These are phyloP conservation scores for Drepanosiphum platanoidis DNA, from an alignment of 2,888 invertebrate species.

Conservation along the genomic window DNA sequence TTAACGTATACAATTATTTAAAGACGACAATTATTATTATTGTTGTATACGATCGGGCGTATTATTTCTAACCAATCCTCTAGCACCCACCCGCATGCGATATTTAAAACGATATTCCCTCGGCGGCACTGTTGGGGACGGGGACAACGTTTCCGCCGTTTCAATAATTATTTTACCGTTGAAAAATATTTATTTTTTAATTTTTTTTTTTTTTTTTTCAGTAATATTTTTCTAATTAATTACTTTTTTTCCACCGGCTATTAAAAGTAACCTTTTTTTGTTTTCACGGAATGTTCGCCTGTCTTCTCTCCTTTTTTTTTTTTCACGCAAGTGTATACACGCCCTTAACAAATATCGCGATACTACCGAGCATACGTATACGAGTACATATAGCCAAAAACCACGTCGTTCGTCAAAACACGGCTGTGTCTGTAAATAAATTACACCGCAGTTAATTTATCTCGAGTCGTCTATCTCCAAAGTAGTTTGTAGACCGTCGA, in stretches of 20 bases:
- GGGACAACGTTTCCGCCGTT: conserved; percentile 1
- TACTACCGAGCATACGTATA: neutral
- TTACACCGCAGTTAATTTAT: conserved; percentile 40
- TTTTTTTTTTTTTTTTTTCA: no score
- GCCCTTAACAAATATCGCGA: conserved; percentile 24
- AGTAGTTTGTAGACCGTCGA: conserved; percentile 27
- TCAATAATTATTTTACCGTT: conserved; percentile 22
- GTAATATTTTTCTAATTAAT: conserved; percentile 37
- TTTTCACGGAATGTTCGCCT: conserved; percentile 5
- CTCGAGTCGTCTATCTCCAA: conserved; percentile 23
- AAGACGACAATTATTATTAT: no score
- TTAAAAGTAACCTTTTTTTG: conserved; percentile 26
- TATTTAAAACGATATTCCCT: neutral
- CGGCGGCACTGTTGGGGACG: neutral
- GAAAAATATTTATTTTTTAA: neutral
- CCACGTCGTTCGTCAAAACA: conserved; percentile 23
- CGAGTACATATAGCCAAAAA: conserved; percentile 18
- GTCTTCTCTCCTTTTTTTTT: neutral
- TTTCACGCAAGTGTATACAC: neutral
- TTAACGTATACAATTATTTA: no score
- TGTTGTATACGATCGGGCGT: no score
- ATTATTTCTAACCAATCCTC: neutral
- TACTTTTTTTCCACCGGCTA: neutral
- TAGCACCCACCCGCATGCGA: neutral
- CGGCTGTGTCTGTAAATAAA: conserved; percentile 18